These are phyloP conservation scores for Neuroscelio doddi DNA, from an alignment of 2,888 invertebrate genomes.

Conservation along the genomic window DNA sequence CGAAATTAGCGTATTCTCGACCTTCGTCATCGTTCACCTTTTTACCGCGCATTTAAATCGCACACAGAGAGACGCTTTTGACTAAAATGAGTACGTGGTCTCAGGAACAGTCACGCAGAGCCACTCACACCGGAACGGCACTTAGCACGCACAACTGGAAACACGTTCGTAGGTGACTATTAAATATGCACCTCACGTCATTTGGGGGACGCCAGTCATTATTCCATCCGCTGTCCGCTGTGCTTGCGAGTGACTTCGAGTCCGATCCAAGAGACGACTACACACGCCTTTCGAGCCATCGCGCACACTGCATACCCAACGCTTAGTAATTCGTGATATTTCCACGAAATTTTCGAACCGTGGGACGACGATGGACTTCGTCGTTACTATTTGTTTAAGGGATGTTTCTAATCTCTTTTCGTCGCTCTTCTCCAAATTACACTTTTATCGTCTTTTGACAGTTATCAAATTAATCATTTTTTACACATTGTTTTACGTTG, in stretches of 20 bases:
- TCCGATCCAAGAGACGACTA: constrained; percentile 17
- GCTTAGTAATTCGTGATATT: constrained; percentile 26
- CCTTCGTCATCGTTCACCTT: constrained; percentile 7
- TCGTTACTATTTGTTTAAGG: neutral
- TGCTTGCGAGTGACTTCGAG: constrained; percentile 31
- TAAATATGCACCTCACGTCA: constrained; percentile 67
- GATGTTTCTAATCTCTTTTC: too few species aligned
- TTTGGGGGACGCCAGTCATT: constrained; percentile 63
- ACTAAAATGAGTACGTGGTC: constrained; percentile 13
- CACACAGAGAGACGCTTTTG: constrained; percentile 7
- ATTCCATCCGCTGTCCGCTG: constrained; percentile 62
- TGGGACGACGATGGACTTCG: constrained; percentile 9
- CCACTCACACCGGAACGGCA: constrained; percentile 30
- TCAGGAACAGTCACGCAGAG: constrained; percentile 27
- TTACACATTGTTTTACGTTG: too few species aligned
- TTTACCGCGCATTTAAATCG: constrained; percentile 5
- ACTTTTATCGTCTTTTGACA: too few species aligned
- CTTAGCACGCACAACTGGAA: constrained; percentile 54
- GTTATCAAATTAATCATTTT: too few species aligned
- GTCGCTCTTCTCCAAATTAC: too few species aligned
- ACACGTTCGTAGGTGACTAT: constrained; percentile 53
- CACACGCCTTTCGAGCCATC: constrained; percentile 17
- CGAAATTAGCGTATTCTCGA: constrained; percentile 6
- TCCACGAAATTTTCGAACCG: constrained; percentile 23
- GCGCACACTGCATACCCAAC: constrained; percentile 23